phyloP scores from a whole-genome alignment of 92 coral and sea anemone genomes.

The Hydrozoanthus gracilis region DNA sequence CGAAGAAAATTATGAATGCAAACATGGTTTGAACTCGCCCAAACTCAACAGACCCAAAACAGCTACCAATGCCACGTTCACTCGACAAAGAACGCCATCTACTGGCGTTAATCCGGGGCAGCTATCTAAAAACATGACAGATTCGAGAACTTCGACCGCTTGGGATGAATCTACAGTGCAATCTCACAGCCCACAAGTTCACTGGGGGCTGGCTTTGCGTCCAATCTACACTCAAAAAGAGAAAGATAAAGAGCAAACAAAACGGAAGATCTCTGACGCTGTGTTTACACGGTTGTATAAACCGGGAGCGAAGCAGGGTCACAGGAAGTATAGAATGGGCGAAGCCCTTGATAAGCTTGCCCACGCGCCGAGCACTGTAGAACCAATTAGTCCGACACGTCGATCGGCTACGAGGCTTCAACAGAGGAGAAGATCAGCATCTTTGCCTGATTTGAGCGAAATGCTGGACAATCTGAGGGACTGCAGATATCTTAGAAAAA shows the following conservation, averaged over 20 bases:
- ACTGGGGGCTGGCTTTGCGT: constrained; percentile 53
- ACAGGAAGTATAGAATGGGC: constrained; percentile 38
- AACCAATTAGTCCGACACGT: background rate
- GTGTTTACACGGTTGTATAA: constrained; percentile 69
- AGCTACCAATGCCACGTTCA: background rate
- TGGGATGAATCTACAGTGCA: constrained; percentile 7
- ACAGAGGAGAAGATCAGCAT: constrained; percentile 70
- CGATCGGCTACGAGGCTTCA: constrained; percentile 38
- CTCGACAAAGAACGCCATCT: background rate
- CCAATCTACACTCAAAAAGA: constrained; percentile 45
- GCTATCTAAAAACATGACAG: constrained; percentile 17
- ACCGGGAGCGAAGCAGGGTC: constrained; percentile 51
- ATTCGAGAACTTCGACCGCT: constrained; percentile 34
- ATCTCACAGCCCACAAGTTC: constrained; percentile 13
- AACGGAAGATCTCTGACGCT: constrained; percentile 36
- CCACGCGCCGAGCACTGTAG: background rate
- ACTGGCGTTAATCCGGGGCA: background rate
- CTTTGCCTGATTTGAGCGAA: constrained; percentile 75
- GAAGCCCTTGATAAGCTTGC: constrained; percentile 35
- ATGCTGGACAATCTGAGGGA: constrained; percentile 63
- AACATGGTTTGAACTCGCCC: constrained; percentile 3
- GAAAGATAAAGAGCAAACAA: constrained; percentile 39
- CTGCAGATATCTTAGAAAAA: constrained; percentile 70
- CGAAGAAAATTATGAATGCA: constrained; percentile 4
- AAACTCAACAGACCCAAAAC: constrained; percentile 31